phyloP scores from a whole-genome alignment of 1,140 invertebrate genomes.

The Bemisia tabaci region DNA sequence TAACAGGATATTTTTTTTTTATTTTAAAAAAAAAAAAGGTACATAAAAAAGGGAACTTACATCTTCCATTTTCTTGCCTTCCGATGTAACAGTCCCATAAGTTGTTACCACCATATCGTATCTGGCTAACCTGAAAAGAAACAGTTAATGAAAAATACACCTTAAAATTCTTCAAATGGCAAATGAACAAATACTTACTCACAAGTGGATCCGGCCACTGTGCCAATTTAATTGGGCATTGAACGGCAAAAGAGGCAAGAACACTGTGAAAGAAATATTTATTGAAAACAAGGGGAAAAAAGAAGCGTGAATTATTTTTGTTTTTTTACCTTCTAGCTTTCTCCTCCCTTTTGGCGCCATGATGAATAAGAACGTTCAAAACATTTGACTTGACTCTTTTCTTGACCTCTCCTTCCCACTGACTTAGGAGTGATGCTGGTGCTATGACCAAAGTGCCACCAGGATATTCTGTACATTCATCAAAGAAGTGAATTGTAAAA shows the following conservation, averaged over 20 bases:
- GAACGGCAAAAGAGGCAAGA: too few relatives aligned
- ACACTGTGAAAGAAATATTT: too few relatives aligned
- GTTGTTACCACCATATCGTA: constrained; percentile 66
- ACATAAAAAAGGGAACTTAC: too few relatives aligned
- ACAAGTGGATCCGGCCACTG: too few relatives aligned
- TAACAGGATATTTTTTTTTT: too few relatives aligned
- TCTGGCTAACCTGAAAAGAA: constrained; percentile 34
- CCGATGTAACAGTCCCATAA: constrained; percentile 43
- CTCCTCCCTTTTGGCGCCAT: constrained; percentile 59
- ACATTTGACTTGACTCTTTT: constrained; percentile 43
- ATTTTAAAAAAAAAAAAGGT: too few relatives aligned
- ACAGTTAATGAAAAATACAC: not conserved
- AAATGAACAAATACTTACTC: constrained; percentile 7
- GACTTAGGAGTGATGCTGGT: constrained; percentile 66
- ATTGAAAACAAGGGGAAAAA: too few relatives aligned
- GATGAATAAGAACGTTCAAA: constrained; percentile 56
- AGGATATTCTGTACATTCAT: constrained; percentile 26
- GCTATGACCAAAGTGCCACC: constrained; percentile 77
- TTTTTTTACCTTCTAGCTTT: constrained; percentile 41
- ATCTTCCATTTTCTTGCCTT: too few relatives aligned
- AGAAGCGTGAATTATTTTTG: too few relatives aligned
- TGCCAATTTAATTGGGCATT: too few relatives aligned
- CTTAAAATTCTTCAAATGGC: not conserved
- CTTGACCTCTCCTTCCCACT: constrained; percentile 75
- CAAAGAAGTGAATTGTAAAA: too few relatives aligned